phyloP scores from a whole-genome alignment of 2,888 invertebrate genomes.

The Conistra vaccinii region DNA sequence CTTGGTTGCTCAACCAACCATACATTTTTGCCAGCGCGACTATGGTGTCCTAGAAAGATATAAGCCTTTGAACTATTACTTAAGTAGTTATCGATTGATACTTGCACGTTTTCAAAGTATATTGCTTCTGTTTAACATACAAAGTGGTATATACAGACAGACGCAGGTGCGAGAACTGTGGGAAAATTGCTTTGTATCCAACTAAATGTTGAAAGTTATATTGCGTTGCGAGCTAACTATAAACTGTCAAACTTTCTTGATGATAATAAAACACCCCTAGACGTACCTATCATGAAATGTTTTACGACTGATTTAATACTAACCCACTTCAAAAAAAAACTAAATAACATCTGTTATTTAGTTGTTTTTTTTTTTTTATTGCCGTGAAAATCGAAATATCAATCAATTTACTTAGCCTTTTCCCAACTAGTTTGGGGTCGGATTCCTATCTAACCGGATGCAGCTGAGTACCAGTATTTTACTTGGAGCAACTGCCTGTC shows the following conservation, averaged over 20 bases:
- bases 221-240: slow-evolving; percentile 9
- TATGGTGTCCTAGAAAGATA: no score
- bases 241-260: slow-evolving; percentile 45
- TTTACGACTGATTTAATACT: not conserved
- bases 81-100: not conserved
- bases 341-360: no score
- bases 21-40: no score
- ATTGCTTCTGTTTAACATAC: slow-evolving; percentile 13
- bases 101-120: slow-evolving; percentile 1
- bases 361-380: no score
- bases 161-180: slow-evolving; percentile 17
- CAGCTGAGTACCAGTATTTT: not conserved
- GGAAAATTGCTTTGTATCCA: slow-evolving; percentile 31
- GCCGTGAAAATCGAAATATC: not conserved
- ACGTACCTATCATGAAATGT: not conserved
- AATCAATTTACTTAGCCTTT: no score
- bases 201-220: slow-evolving; percentile 42
- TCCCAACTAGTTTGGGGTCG: not conserved
- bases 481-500: not conserved
- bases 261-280: slow-evolving; percentile 1
- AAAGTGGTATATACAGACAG: slow-evolving; percentile 22
- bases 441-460: not conserved
- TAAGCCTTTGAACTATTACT: not conserved
- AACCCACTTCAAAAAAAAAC: not conserved
- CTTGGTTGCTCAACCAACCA: no score